Percentiles rank a stretch among this genome's conserved stretches.
These are phyloP conservation scores for Oxycera nigricornis DNA, from an alignment of 2,888 invertebrate species.

Conservation along the genomic window DNA sequence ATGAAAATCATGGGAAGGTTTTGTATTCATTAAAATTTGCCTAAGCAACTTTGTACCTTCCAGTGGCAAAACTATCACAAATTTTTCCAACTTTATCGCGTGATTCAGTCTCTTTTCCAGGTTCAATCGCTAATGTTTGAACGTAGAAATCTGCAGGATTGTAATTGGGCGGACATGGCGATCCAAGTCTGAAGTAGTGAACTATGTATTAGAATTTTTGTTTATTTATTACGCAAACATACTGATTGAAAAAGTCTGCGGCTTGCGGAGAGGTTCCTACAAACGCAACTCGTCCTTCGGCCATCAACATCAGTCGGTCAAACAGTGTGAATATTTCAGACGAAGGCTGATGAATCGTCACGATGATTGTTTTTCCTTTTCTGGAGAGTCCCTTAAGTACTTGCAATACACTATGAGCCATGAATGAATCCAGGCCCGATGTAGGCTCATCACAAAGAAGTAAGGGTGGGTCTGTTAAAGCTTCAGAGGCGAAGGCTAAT, in stretches of 20 bases:
- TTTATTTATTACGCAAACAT: slow-evolving; percentile 50
- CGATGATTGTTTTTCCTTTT: slow-evolving; percentile 87
- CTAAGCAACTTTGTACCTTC: too few species aligned
- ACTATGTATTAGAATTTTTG: slow-evolving; percentile 37
- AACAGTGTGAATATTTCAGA: slow-evolving; percentile 91
- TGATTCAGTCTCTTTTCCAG: slow-evolving; percentile 82
- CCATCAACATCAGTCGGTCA: slow-evolving; percentile 86
- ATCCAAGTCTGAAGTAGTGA: slow-evolving; percentile 70
- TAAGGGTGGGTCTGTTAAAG: slow-evolving; percentile 91
- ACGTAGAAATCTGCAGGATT: slow-evolving; percentile 96
- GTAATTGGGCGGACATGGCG: slow-evolving; percentile 86
- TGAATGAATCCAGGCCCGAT: slow-evolving; percentile 94
- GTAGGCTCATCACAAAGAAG: slow-evolving; percentile 98
- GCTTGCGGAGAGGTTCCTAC: slow-evolving; percentile 83
- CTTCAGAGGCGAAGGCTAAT: slow-evolving; percentile 95
- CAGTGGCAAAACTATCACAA: slow-evolving; percentile 72
- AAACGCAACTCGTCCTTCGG: slow-evolving; percentile 90
- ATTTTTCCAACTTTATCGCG: slow-evolving; percentile 79
- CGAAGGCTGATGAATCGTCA: slow-evolving; percentile 95
- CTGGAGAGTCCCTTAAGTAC: slow-evolving; percentile 77
- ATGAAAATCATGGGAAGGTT: too few species aligned
- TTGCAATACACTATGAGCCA: slow-evolving; percentile 92
- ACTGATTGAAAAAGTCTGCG: slow-evolving; percentile 81
- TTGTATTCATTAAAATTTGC: too few species aligned
- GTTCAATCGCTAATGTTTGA: slow-evolving; percentile 85